phyloP scores from a whole-genome alignment of 2,888 invertebrate species.

The Euproctis similis region DNA sequence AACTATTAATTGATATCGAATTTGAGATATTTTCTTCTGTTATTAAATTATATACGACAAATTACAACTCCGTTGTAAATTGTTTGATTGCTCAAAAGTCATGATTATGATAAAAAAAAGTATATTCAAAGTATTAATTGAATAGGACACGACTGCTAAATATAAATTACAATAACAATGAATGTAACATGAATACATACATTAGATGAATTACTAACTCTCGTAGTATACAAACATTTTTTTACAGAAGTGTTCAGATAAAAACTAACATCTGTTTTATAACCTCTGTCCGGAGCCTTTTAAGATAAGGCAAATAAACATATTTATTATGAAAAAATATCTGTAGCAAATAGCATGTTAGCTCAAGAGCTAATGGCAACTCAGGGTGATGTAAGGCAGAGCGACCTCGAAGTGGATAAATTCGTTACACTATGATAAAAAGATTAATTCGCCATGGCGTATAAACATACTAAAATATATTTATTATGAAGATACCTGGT shows the following conservation, averaged over 20 bases:
- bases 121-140: not conserved
- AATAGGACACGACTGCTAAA: too few species aligned
- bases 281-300: constrained; percentile 25
- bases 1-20: too few species aligned
- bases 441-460: constrained; percentile 51
- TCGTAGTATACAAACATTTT: not conserved
- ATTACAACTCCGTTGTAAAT: too few species aligned
- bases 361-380: constrained; percentile 42
- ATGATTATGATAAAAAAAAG: too few species aligned
- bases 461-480: constrained; percentile 7
- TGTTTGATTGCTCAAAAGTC: too few species aligned
- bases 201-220: too few species aligned
- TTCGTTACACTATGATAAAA: constrained; percentile 63
- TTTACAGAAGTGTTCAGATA: constrained; percentile 16
- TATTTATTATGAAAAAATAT: too few species aligned
- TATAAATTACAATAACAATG: too few species aligned
- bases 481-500: constrained; percentile 53
- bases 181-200: too few species aligned
- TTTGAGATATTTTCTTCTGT: too few species aligned
- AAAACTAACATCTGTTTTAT: constrained; percentile 44
- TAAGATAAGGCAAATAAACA: constrained; percentile 40
- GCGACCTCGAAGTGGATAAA: constrained; percentile 39
- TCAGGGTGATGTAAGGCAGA: constrained; percentile 57
- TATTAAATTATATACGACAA: too few species aligned
- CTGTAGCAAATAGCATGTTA: too few species aligned